These are phyloP conservation scores for Petrolisthes manimaculis DNA, from an alignment of 2,888 invertebrate genomes.

Conservation along the genomic window DNA sequence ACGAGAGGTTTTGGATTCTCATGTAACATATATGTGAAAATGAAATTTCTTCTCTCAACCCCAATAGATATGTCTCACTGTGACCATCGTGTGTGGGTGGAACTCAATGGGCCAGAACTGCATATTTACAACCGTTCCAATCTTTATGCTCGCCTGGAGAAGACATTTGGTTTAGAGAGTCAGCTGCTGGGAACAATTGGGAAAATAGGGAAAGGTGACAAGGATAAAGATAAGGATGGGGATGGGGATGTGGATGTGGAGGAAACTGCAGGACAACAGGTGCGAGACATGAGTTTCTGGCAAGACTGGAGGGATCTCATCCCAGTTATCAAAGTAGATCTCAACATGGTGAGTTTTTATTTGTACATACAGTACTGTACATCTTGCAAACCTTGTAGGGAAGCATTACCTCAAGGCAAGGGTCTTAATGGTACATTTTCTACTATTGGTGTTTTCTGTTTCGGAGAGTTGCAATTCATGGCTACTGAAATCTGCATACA, in stretches of 20 bases:
- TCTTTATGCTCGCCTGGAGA: constrained; percentile 87
- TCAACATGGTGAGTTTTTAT: constrained; percentile 79
- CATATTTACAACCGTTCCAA: constrained; percentile 95
- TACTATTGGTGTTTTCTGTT: no score
- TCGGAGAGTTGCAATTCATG: no score
- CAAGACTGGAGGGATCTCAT: constrained; percentile 95
- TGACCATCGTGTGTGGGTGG: constrained; percentile 89
- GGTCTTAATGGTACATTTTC: no score
- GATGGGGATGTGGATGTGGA: constrained; percentile 69
- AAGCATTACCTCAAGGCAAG: no score
- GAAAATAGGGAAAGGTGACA: constrained; percentile 70
- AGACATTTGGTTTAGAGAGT: constrained; percentile 86
- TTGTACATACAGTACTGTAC: no score
- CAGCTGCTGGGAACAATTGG: constrained; percentile 68
- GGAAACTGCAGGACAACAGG: constrained; percentile 68
- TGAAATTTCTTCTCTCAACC: neutral
- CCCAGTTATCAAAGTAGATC: constrained; percentile 94
- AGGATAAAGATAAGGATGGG: constrained; percentile 38
- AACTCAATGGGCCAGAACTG: constrained; percentile 93
- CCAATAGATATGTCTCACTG: constrained; percentile 90
- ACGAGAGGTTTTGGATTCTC: neutral
- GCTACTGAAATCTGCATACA: no score
- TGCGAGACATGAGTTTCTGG: constrained; percentile 59
- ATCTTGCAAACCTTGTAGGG: neutral
- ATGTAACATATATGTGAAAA: neutral